phyloP scores from a whole-genome alignment of 2,797 vertebrate species.

The Poeciliopsis infans region DNA sequence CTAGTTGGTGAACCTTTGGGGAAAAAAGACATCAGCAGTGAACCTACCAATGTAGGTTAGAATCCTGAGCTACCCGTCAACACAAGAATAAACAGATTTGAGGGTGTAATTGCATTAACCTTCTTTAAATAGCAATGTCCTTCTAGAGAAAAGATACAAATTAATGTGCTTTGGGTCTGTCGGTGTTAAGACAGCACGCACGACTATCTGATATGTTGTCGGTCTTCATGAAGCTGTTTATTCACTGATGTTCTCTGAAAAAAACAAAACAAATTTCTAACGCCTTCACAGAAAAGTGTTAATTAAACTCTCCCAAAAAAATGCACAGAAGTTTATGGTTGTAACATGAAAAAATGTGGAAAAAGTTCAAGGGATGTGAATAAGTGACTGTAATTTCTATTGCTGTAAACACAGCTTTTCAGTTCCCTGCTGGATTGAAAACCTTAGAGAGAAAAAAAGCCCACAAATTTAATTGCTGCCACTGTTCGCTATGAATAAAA shows the following conservation, averaged over 20 bases:
- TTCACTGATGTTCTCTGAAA: not conserved
- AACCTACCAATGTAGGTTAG: slow-evolving; percentile 21
- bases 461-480: slow-evolving; percentile 7
- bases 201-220: not conserved
- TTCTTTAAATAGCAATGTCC: slow-evolving; percentile 36
- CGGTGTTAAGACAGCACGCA: not conserved
- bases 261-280: not conserved
- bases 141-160: slow-evolving; percentile 12
- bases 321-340: not conserved
- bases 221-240: not conserved
- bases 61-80: slow-evolving; percentile 13
- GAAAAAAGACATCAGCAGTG: not conserved
- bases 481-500: slow-evolving; percentile 23
- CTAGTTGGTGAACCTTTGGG: not conserved
- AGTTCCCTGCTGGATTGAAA: not conserved
- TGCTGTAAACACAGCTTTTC: not conserved
- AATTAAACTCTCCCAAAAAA: not conserved
- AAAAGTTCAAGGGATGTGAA: slow-evolving; percentile 6
- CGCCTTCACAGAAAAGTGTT: not conserved
- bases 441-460: not conserved
- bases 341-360: not conserved
- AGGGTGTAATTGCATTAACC: slow-evolving; percentile 54
- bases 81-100: slow-evolving; percentile 29
- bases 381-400: not conserved
- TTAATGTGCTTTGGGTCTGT: not conserved